phyloP scores from a whole-genome alignment of 2,113 vertebrate genomes.

The Probosciger aterrimus region DNA sequence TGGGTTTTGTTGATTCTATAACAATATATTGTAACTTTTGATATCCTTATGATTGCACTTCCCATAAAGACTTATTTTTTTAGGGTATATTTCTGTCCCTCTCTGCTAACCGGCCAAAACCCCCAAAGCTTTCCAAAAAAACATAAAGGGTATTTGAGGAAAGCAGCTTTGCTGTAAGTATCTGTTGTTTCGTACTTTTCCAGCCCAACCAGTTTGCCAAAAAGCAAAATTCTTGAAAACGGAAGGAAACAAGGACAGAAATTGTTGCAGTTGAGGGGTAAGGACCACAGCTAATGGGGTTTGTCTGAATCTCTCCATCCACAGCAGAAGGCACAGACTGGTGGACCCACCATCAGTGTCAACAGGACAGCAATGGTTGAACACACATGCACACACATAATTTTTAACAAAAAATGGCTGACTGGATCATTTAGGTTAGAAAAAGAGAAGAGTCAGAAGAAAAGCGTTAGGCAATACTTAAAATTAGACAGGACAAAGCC shows the following conservation, averaged over 20 bases:
- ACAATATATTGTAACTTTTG: not conserved
- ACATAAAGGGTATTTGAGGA: not conserved
- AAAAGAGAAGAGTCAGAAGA: not conserved
- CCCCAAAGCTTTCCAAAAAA: not conserved
- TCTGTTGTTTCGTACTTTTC: not conserved
- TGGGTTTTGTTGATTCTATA: not conserved
- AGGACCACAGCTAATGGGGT: no score
- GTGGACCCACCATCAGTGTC: not conserved
- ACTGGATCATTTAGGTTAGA: not conserved
- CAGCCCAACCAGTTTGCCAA: not conserved
- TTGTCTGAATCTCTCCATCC: not conserved
- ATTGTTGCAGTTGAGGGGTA: not conserved
- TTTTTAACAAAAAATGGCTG: not conserved
- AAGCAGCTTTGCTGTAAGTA: not conserved
- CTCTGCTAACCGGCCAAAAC: not conserved
- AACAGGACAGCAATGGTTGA: not conserved
- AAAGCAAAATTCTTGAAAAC: not conserved
- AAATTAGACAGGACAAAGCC: not conserved
- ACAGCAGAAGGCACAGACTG: rapidly evolving
- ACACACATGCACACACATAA: rapidly evolving
- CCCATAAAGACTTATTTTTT: not conserved
- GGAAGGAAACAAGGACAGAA: not conserved
- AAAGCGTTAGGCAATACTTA: not conserved
- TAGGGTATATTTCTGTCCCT: no score
- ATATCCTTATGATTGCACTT: not conserved